Evolutionary conservation across 2,113 vertebrate species (phyloP).

Genomic region (Gallinago paraguaiae): DNA sequence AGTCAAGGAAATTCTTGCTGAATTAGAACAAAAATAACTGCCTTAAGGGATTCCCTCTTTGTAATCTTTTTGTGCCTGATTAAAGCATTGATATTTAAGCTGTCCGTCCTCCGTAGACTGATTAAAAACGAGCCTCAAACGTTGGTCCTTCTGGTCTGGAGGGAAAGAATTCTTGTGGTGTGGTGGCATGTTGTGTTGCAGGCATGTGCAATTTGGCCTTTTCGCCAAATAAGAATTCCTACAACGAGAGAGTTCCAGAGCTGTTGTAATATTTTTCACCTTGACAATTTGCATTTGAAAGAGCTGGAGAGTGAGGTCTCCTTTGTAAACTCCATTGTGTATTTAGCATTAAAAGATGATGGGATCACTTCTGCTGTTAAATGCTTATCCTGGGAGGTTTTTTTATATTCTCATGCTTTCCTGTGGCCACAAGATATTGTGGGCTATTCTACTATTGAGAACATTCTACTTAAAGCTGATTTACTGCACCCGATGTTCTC

Average conservation of each 20-base stretch:
- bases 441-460: not conserved
- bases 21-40: not conserved
- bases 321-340: not conserved
- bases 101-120: not conserved
- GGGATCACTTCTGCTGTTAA: not conserved
- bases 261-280: not conserved
- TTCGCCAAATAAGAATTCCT: not conserved
- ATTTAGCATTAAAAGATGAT: not conserved
- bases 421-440: not conserved
- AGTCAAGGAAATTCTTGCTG: not conserved
- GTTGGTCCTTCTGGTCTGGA: not conserved
- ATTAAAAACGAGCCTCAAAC: not conserved
- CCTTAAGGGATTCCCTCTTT: not conserved
- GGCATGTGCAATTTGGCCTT: not conserved
- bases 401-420: not conserved
- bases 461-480: not conserved
- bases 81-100: not conserved
- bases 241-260: not conserved
- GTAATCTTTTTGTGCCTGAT: slow-evolving; percentile 8
- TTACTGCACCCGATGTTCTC: not conserved
- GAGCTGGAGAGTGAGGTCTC: not conserved
- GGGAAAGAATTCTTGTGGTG: not conserved
- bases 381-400: not conserved
- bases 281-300: not conserved
- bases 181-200: not conserved